Evolutionary conservation across 1,140 invertebrate species (phyloP).

Genomic region (Bombyx mori): DNA sequence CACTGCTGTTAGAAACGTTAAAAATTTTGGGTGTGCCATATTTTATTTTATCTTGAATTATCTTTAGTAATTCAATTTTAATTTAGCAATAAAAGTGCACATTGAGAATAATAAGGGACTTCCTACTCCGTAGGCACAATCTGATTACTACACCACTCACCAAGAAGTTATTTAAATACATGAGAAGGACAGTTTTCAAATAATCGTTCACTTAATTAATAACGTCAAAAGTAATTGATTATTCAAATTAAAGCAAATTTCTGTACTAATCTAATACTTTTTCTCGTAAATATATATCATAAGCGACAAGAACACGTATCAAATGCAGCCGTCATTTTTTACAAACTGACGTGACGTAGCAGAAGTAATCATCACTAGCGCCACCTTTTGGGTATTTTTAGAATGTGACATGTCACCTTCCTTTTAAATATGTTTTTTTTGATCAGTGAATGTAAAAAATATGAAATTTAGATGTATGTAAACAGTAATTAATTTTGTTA

Average conservation of each 20-base stretch:
- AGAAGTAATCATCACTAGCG: conserved; percentile 39
- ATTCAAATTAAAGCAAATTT: conserved; percentile 33
- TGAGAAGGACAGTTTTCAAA: conserved; percentile 47
- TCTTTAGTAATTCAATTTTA: no score
- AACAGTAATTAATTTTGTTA: conserved; percentile 1
- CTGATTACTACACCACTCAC: conserved; percentile 56
- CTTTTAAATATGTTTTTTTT: conserved; percentile 28
- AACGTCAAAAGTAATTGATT: conserved; percentile 35
- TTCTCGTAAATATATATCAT: conserved; percentile 71
- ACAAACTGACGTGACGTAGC: conserved; percentile 59
- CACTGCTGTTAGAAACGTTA: no score
- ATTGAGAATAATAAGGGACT: conserved; percentile 22
- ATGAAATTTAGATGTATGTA: neutral
- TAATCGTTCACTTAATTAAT: conserved; percentile 51
- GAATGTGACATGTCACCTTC: conserved; percentile 44
- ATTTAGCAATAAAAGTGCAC: no score
- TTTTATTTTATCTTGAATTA: no score
- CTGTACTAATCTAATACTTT: conserved; percentile 60
- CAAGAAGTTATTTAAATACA: conserved; percentile 54
- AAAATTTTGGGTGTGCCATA: no score
- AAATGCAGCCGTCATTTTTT: conserved; percentile 74
- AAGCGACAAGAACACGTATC: conserved; percentile 72
- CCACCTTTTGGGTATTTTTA: conserved; percentile 44
- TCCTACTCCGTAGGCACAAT: conserved; percentile 51
- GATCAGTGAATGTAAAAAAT: conserved; percentile 5